These are phyloP conservation scores for Cavia porcellus DNA, from an alignment of 2,113 vertebrate genomes.

Conservation along the genomic window DNA sequence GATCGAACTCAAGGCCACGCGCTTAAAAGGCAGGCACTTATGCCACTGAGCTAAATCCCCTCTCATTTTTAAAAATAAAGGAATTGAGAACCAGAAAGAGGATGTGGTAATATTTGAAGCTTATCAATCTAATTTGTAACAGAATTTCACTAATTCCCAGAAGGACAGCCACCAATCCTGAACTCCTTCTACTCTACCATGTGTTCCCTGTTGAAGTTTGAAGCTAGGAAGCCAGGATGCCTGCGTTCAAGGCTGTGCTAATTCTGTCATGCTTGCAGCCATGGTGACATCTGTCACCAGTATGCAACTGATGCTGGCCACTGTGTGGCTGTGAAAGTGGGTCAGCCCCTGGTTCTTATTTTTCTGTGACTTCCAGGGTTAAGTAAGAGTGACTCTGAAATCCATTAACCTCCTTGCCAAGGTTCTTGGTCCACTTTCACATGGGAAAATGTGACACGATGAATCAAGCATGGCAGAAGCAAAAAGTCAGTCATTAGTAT, in stretches of 20 bases:
- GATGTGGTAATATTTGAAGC: neutral
- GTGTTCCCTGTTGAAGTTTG: neutral
- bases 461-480: slow-evolving; percentile 88
- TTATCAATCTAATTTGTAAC: neutral
- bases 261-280: neutral
- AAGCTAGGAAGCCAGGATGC: neutral
- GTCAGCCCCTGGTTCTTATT: slow-evolving; percentile 68
- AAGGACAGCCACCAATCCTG: neutral
- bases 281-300: neutral
- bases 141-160: slow-evolving; percentile 3
- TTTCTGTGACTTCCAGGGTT: slow-evolving; percentile 80
- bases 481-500: slow-evolving; percentile 92
- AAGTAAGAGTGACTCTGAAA: slow-evolving; percentile 78
- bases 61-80: too few relatives aligned
- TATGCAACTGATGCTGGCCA: neutral
- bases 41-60: too few relatives aligned
- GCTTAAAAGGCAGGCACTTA: too few relatives aligned
- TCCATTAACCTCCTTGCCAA: slow-evolving; percentile 88
- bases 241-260: neutral
- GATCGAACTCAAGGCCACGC: too few relatives aligned
- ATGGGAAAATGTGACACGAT: slow-evolving; percentile 90
- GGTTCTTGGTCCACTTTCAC: slow-evolving; percentile 89
- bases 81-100: neutral
- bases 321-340: slow-evolving; percentile 27
- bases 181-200: neutral